Evolutionary conservation across 2,113 vertebrate species (phyloP), one percentile per base, ranked within the genome.

Genomic region (Atrichornis clamosus): DNA sequence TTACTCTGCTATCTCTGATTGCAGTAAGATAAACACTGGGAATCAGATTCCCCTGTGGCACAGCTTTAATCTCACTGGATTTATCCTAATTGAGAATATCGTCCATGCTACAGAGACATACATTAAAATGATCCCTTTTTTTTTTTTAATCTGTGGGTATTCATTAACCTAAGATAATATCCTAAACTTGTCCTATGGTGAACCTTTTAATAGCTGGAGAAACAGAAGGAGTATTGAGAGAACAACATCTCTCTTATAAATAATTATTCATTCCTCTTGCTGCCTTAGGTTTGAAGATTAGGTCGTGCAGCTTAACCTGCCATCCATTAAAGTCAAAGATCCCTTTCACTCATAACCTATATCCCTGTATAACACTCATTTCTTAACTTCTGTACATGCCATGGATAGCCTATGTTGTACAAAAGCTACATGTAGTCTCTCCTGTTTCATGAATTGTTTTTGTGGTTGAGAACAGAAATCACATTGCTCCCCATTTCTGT

Each of bases 131-230:
- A 18, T 79, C 18, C 21, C 2, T 3, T 58, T 55, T 62, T 58
- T 44, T 65, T 26, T 73, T 77, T 24, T 22, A 8, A 27, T 53
- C 35, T 56, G 15, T 82, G 33, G 23, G 7, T 81, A 33, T 60
- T 97, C 50, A 87, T 97, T 96, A 95, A 82, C 44, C 39, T 79
- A 52, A 74, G 33, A 89, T 53, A 95, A 65, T 64, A 84, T 68
- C 52, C 64, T 52, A 26, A 94, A 75, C 63, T 80, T 80, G 23
- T 63, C 23, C 52, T 55, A 0, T 10, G 49, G 79, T 93, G 77
- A 94, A 60, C 39, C 26, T 69, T 93, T 83, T 78, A 86, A 64
- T 67, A 81, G 17, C n/a, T 83, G 53, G 27, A 47, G 52, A 70
- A 94, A 23, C 32, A 56, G 64, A 77, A 93, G 49, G 39, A n/a